phyloP scores from a whole-genome alignment of 2,113 vertebrate genomes.

The Halichoerus grypus region DNA sequence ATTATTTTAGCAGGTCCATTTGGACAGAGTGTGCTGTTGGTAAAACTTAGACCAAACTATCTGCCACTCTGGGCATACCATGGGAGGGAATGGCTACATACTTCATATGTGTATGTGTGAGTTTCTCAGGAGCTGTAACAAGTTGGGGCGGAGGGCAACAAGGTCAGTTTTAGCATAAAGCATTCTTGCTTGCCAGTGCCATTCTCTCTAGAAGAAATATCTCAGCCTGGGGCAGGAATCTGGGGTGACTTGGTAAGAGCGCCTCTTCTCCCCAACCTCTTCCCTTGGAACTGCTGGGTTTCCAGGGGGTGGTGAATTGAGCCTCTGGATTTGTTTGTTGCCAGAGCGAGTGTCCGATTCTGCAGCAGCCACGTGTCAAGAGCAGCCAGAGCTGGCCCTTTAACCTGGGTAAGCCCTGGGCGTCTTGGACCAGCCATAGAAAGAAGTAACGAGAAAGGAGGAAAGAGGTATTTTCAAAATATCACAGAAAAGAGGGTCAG shows the following conservation, averaged over 20 bases:
- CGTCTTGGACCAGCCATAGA: background rate
- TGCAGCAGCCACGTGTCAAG: background rate
- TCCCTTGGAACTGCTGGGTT: background rate
- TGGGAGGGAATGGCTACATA: background rate
- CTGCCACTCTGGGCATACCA: background rate
- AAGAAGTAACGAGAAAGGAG: background rate
- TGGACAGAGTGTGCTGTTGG: background rate
- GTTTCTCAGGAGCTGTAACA: background rate
- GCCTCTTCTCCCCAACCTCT: background rate
- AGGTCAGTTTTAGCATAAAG: background rate
- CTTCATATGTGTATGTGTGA: rapidly evolving
- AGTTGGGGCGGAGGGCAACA: no score
- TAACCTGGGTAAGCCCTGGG: background rate
- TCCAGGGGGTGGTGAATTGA: background rate
- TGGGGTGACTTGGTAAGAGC: background rate
- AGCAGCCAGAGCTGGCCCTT: background rate
- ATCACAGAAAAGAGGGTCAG: background rate
- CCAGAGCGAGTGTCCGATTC: background rate
- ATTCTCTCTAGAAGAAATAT: background rate
- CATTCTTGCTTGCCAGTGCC: background rate
- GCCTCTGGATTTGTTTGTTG: background rate
- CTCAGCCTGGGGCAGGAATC: background rate
- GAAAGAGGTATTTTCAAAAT: background rate
- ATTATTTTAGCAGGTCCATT: background rate
- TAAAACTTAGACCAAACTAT: background rate